Percentiles rank a stretch among this genome's conserved stretches.
Conservation (phyloP, 2,113 vertebrate genomes). For the Xiphias gladius region DNA sequence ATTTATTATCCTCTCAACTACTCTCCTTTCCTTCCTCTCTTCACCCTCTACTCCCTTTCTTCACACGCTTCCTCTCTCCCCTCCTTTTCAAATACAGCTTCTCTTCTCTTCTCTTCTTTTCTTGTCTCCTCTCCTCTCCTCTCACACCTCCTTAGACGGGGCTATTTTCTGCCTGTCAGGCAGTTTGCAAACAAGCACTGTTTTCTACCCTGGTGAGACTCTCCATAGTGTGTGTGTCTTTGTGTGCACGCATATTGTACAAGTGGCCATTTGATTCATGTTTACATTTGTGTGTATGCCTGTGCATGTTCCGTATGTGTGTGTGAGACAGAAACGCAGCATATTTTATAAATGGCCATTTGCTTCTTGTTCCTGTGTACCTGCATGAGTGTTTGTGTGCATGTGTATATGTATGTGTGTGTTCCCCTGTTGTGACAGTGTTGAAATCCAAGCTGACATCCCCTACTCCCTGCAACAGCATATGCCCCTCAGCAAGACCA, state of each 20-base stretch:
- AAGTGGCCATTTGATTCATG: slow-evolving; percentile 64
- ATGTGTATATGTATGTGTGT: slow-evolving; percentile 49
- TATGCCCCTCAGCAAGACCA: slow-evolving; percentile 84
- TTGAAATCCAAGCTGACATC: slow-evolving; percentile 83
- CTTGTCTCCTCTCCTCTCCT: background rate
- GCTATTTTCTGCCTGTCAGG: slow-evolving; percentile 74
- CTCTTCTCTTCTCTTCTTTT: background rate
- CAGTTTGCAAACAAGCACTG: slow-evolving; percentile 72
- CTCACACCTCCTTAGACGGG: slow-evolving; percentile 64
- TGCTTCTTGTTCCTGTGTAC: slow-evolving; percentile 60
- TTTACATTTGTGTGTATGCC: slow-evolving; percentile 45
- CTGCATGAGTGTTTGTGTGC: slow-evolving; percentile 11
- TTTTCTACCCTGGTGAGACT: slow-evolving; percentile 71
- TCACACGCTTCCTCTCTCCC: background rate
- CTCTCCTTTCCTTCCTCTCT: background rate
- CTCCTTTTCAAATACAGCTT: background rate
- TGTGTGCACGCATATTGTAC: slow-evolving; percentile 42
- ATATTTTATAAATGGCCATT: slow-evolving; percentile 67
- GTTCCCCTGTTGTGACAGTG: slow-evolving; percentile 78
- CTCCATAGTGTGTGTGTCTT: slow-evolving; percentile 46
- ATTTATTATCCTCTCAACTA: background rate
- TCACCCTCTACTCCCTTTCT: background rate
- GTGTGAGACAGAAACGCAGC: slow-evolving; percentile 37
- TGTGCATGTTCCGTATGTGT: slow-evolving; percentile 18
- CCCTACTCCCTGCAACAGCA: slow-evolving; percentile 80